These are phyloP conservation scores for Rhingia rostrata DNA, from an alignment of 2,888 invertebrate species.

Conservation along the genomic window DNA sequence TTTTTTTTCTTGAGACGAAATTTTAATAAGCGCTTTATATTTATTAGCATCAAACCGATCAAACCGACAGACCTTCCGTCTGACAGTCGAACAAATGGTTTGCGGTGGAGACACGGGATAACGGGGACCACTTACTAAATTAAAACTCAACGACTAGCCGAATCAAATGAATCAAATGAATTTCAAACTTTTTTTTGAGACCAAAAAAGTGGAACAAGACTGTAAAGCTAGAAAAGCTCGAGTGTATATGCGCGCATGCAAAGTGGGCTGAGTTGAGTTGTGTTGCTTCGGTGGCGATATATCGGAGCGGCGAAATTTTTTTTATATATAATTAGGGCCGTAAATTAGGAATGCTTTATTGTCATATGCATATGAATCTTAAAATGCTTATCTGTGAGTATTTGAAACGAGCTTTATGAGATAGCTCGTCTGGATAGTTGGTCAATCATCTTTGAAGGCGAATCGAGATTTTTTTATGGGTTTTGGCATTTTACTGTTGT, in stretches of 20 bases:
- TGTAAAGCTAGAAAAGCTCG: constrained; percentile 8
- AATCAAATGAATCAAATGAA: constrained; percentile 62
- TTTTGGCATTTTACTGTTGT: constrained; percentile 55
- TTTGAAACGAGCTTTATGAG: constrained; percentile 6
- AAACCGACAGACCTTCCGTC: constrained; percentile 39
- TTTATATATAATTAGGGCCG: constrained; percentile 65
- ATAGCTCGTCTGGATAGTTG: constrained; percentile 8
- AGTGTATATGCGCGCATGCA: constrained; percentile 13
- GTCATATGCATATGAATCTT: constrained; percentile 72
- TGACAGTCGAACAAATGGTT: constrained; percentile 46
- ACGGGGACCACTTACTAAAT: constrained; percentile 50
- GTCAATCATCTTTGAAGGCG: constrained; percentile 39
- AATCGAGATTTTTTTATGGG: constrained; percentile 64
- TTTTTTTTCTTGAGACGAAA: constrained; percentile 15
- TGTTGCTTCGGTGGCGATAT: constrained; percentile 39
- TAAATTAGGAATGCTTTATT: constrained; percentile 73
- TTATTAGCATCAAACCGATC: constrained; percentile 50
- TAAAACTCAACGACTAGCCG: constrained; percentile 54
- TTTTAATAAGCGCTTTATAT: constrained; percentile 19
- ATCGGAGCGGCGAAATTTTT: constrained; percentile 50
- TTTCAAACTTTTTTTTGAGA: constrained; percentile 55
- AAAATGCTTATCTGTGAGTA: constrained; percentile 46
- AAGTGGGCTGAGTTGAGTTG: constrained; percentile 33
- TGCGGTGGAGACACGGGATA: background rate
- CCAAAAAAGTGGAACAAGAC: constrained; percentile 55